phyloP scores from a whole-genome alignment of 2,888 invertebrate species.

The Deilephila porcellus region DNA sequence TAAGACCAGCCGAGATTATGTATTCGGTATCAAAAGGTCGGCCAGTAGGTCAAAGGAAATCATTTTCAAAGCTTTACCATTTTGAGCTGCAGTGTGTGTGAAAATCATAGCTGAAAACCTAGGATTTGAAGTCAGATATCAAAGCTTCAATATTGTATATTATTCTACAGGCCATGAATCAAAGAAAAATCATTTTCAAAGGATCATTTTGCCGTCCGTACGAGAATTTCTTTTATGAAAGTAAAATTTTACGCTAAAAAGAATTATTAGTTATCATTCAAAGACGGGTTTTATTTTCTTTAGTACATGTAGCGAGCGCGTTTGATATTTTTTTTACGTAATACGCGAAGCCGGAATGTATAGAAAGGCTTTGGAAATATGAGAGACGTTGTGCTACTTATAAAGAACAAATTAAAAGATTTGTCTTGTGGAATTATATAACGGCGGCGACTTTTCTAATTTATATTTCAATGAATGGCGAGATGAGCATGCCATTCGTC shows the following conservation, averaged over 20 bases:
- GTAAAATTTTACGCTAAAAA: constrained; percentile 3
- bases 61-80: constrained; percentile 26
- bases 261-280: constrained; percentile 5
- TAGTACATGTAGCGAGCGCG: neutral
- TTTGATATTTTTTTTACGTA: constrained; percentile 3
- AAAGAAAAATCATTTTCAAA: constrained; percentile 19
- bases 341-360: neutral
- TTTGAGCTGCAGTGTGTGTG: constrained; percentile 14
- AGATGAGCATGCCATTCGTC: no score
- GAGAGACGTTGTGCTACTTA: neutral
- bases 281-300: neutral
- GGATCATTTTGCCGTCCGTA: neutral
- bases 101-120: constrained; percentile 26
- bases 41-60: constrained; percentile 24
- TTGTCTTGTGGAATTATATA: neutral
- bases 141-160: constrained; percentile 25
- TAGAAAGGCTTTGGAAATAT: neutral
- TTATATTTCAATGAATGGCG: no score
- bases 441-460: neutral
- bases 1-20: constrained; percentile 14
- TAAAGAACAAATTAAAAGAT: constrained; percentile 4
- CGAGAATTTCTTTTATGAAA: constrained; percentile 18
- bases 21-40: constrained; percentile 20
- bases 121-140: constrained; percentile 20
- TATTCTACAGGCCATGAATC: constrained; percentile 22